Base-by-base conservation (phyloP, 2,113 vertebrate species). In the Triplophysa siluroides region DNA sequence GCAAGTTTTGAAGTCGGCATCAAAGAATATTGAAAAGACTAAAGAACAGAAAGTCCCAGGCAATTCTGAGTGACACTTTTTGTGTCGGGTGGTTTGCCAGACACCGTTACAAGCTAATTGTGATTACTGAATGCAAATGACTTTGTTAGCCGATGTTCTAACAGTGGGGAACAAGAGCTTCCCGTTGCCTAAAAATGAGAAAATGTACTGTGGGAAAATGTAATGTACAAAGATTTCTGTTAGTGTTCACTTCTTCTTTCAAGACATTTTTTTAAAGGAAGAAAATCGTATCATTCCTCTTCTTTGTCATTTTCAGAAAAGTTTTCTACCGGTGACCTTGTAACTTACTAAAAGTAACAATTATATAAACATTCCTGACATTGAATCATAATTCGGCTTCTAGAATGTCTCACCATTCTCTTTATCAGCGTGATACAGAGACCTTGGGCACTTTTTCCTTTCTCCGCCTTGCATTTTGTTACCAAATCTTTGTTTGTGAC, bases 301-400 rank as follows among this genome's bases (percentile, higher is more conserved):
- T 58, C n/a, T 58, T 21, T 58, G n/a, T 58, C 54, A 21, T 58
- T 19, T 0, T 11, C 50, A 33, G 56, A 47, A 70, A 54, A 13
- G 45, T 54, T 70, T 18, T 70, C 4, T 11, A 54, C 24, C 19
- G 9, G 14, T 33, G 47, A 54, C 68, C 16, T 54, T 70, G 67
- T 52, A 24, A 19, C 45, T 70, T 71, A 5, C 50, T n/a, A n/a
- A 33, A 18, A 26, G 24, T 56, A 33, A 33, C 45, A 14, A 2
- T 56, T 52, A 70, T 7, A 70, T 72, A 72, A 73, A 73, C 54
- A 24, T 38, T 11, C 11, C 70, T 71, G 52, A 33, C 81, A 84
- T 29, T 73, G 56, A 73, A 18, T 41, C 29, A 73, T 73, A 16
- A 60, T 73, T 73, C 70, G 41, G 8, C n/a, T 58, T 58, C 50